These are phyloP conservation scores for Triplophysa bombifrons DNA, from an alignment of 2,797 vertebrate species.

Conservation along the genomic window DNA sequence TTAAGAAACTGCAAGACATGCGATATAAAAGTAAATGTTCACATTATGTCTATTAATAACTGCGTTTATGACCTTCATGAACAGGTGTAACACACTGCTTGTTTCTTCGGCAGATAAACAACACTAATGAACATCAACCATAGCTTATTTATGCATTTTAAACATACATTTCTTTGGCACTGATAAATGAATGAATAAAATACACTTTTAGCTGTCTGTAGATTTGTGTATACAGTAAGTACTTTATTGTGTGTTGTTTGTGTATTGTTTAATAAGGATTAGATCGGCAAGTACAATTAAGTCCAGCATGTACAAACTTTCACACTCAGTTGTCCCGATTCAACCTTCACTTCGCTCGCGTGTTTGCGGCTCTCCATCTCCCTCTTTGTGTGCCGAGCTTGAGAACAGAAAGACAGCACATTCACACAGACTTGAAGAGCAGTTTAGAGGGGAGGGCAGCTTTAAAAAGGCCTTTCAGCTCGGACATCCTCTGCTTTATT, in stretches of 20 bases:
- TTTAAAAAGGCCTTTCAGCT: conserved; percentile 39
- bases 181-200: neutral
- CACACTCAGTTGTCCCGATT: conserved; percentile 3
- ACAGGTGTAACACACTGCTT: neutral
- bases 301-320: neutral
- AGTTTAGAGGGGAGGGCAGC: conserved; percentile 38
- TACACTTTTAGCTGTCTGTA: neutral
- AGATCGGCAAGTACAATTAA: neutral
- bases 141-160: too few relatives aligned
- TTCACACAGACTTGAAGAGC: conserved; percentile 45
- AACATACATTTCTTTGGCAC: too few relatives aligned
- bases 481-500: conserved; percentile 31
- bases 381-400: conserved; percentile 40
- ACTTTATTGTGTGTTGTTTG: neutral
- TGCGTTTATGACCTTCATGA: neutral
- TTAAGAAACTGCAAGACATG: conserved; percentile 1
- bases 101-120: neutral
- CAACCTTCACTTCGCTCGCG: conserved; percentile 17
- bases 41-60: conserved; percentile 14
- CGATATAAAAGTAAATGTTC: conserved; percentile 21
- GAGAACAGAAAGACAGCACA: conserved; percentile 33
- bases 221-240: too few relatives aligned
- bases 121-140: neutral
- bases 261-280: neutral
- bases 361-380: conserved; percentile 16